Evolutionary conservation across 1,140 invertebrate genomes (phyloP).

Genomic region (Lerema accius): DNA sequence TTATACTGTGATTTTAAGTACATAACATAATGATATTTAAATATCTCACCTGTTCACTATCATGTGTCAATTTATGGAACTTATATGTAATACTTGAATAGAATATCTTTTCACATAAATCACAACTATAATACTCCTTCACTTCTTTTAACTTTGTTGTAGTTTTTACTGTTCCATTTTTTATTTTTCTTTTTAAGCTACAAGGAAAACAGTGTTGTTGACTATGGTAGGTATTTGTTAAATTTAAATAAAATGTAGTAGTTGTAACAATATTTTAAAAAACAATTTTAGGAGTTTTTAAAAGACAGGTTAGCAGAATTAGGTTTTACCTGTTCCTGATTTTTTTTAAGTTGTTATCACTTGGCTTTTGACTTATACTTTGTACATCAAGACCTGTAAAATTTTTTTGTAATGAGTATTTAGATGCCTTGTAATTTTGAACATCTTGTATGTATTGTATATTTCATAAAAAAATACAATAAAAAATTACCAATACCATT

Average conservation of each 20-base stretch:
- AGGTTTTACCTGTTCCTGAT: background rate
- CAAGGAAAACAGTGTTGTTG: background rate
- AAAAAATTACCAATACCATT: background rate
- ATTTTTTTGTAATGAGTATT: no score
- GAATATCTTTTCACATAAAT: conserved; percentile 64
- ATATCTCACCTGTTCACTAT: conserved; percentile 1
- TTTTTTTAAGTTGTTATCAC: background rate
- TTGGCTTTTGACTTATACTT: background rate
- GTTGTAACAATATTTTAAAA: no score
- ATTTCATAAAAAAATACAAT: conserved; percentile 1
- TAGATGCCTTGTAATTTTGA: no score
- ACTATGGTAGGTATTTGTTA: conserved; percentile 1
- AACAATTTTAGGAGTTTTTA: no score
- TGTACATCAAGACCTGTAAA: conserved; percentile 10
- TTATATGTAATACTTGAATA: conserved; percentile 49
- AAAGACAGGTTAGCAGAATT: no score
- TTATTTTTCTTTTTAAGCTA: conserved; percentile 3
- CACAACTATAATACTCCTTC: conserved; percentile 50
- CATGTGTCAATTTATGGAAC: conserved; percentile 59
- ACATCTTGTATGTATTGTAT: no score
- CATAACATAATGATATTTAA: background rate
- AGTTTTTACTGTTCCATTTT: conserved; percentile 15
- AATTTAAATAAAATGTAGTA: no score
- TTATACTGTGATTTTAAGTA: no score
- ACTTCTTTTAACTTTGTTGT: conserved; percentile 15